phyloP scores from a whole-genome alignment of 2,797 vertebrate species.

The Galaxias olidus region DNA sequence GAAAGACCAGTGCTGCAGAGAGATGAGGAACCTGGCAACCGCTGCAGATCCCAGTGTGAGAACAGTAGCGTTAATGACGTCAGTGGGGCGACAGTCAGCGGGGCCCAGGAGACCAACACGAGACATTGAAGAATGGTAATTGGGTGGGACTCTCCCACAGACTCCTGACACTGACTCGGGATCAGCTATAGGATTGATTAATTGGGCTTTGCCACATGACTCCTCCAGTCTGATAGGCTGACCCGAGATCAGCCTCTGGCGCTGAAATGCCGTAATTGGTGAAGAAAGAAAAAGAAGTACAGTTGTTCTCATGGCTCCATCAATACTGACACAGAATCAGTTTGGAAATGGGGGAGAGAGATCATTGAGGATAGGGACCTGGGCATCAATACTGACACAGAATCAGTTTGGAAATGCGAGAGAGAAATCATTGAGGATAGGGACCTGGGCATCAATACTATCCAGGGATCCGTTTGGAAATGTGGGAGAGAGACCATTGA shows the following conservation, averaged over 20 bases:
- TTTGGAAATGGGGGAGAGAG: conserved; percentile 34
- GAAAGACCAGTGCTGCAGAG: too few species aligned
- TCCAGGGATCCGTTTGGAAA: conserved; percentile 34
- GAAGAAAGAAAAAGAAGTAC: conserved; percentile 15
- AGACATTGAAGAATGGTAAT: conserved; percentile 74
- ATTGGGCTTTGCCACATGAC: conserved; percentile 62
- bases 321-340: conserved; percentile 60
- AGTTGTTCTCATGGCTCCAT: conserved; percentile 47
- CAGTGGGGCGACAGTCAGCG: conserved; percentile 36
- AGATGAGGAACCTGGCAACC: conserved; percentile 37
- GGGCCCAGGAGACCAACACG: conserved; percentile 54
- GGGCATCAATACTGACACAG: conserved; percentile 62
- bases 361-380: conserved; percentile 43
- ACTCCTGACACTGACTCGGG: conserved; percentile 42
- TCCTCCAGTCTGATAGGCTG: conserved; percentile 47
- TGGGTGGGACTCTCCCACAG: conserved; percentile 59
- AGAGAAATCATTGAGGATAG: too few species aligned
- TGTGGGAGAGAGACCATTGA: conserved; percentile 40
- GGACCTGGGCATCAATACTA: too few species aligned
- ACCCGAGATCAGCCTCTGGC: conserved; percentile 53
- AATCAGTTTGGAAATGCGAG: conserved; percentile 27
- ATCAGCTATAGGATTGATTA: conserved; percentile 54
- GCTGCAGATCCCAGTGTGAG: conserved; percentile 49
- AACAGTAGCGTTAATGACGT: neutral
- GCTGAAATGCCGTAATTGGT: conserved; percentile 61